phyloP scores from a whole-genome alignment of 1,140 invertebrate genomes.

The Eufriesea mexicana region DNA sequence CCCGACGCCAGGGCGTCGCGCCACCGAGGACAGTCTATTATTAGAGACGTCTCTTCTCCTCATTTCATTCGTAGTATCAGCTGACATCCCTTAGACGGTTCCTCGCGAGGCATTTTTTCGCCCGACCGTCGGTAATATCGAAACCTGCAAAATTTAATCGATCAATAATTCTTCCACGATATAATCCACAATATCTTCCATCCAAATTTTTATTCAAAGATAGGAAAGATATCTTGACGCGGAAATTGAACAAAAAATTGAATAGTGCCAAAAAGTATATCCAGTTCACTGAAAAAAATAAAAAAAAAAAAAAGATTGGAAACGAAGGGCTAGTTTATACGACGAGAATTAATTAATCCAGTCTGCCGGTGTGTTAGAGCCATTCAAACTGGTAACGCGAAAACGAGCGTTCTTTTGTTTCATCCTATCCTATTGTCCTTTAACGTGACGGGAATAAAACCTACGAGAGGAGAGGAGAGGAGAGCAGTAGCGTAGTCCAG shows the following conservation, averaged over 20 bases:
- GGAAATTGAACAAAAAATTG: background rate
- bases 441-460: constrained; percentile 17
- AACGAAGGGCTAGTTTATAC: background rate
- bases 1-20: constrained; percentile 54
- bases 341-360: constrained; percentile 33
- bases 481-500: background rate
- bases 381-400: constrained; percentile 25
- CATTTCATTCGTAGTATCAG: constrained; percentile 58
- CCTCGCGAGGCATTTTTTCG: background rate
- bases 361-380: background rate
- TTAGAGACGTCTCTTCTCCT: constrained; percentile 65
- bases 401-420: constrained; percentile 28
- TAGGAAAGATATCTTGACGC: background rate
- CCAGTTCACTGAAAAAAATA: no score
- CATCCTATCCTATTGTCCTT: constrained; percentile 23
- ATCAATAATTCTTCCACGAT: background rate
- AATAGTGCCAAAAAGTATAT: background rate
- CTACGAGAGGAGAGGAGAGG: background rate
- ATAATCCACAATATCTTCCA: background rate
- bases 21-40: constrained; percentile 59
- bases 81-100: constrained; percentile 49
- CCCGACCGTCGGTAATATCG: no score
- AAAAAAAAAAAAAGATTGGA: no score
- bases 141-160: background rate
- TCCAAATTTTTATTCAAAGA: background rate